phyloP scores from a whole-genome alignment of 1,140 invertebrate genomes.

The Stegodyphus dumicola region DNA sequence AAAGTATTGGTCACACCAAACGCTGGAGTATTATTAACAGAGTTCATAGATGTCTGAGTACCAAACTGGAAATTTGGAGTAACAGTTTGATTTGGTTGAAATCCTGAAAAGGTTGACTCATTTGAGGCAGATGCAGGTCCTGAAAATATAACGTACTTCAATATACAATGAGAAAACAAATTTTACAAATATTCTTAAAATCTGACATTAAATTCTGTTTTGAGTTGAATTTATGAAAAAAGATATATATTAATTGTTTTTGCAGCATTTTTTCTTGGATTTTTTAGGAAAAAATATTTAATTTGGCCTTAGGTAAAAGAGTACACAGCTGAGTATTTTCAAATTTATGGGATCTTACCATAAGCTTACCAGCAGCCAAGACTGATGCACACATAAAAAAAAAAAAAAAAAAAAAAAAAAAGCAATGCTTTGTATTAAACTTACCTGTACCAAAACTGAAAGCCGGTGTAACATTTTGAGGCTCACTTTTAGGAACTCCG shows the following conservation, averaged over 20 bases:
- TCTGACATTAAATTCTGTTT: too few species aligned
- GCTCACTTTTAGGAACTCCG: slow-evolving; percentile 26
- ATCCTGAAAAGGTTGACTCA: slow-evolving; percentile 9
- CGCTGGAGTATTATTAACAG: not conserved
- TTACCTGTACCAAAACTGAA: slow-evolving; percentile 33
- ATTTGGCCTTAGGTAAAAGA: too few species aligned
- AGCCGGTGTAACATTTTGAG: slow-evolving; percentile 4
- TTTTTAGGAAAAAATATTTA: too few species aligned
- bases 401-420: too few species aligned
- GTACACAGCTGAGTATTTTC: too few species aligned
- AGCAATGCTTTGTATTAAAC: not conserved
- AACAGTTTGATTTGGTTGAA: not conserved
- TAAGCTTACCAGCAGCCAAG: too few species aligned
- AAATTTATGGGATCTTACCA: too few species aligned
- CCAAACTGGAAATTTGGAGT: slow-evolving; percentile 46
- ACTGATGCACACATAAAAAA: too few species aligned
- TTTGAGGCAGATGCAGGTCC: not conserved
- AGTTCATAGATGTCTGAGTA: slow-evolving; percentile 9
- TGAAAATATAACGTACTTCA: not conserved
- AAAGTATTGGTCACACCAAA: not conserved
- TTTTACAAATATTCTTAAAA: not conserved
- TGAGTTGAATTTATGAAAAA: too few species aligned
- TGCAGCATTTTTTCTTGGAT: too few species aligned
- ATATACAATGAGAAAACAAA: not conserved
- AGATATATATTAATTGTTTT: too few species aligned